phyloP scores from a whole-genome alignment of 2,797 vertebrate genomes.

The Galagoides demidoff region DNA sequence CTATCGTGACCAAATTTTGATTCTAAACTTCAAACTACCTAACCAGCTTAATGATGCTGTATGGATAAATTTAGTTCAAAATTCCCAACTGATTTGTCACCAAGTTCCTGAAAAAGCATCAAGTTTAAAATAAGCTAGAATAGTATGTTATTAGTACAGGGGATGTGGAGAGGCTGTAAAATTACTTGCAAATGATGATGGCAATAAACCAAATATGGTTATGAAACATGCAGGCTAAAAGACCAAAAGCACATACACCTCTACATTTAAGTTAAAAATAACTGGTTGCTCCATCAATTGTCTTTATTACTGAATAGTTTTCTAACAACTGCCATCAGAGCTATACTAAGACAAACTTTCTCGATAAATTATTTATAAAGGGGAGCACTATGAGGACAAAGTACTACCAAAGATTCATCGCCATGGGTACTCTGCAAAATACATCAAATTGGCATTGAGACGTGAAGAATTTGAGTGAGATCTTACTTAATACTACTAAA shows the following conservation, averaged over 20 bases:
- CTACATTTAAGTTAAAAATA: neutral
- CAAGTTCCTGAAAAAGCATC: neutral
- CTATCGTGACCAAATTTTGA: neutral
- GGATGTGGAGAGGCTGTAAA: neutral
- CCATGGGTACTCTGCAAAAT: neutral
- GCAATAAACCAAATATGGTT: neutral
- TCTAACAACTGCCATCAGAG: neutral
- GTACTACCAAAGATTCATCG: neutral
- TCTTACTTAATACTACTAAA: neutral
- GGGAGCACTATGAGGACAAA: neutral
- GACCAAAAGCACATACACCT: neutral
- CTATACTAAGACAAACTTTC: neutral
- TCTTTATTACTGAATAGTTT: neutral
- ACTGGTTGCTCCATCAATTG: neutral
- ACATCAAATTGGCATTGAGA: neutral
- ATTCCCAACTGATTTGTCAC: neutral
- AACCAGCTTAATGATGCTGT: neutral
- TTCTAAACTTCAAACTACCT: neutral
- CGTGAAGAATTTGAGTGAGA: neutral
- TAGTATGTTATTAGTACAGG: neutral
- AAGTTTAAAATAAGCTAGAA: neutral
- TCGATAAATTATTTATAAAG: neutral
- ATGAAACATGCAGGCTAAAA: neutral
- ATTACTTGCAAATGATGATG: neutral
- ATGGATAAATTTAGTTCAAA: neutral